These are phyloP conservation scores for Drosophila phalerata DNA, from an alignment of 2,888 invertebrate species.

Conservation along the genomic window DNA sequence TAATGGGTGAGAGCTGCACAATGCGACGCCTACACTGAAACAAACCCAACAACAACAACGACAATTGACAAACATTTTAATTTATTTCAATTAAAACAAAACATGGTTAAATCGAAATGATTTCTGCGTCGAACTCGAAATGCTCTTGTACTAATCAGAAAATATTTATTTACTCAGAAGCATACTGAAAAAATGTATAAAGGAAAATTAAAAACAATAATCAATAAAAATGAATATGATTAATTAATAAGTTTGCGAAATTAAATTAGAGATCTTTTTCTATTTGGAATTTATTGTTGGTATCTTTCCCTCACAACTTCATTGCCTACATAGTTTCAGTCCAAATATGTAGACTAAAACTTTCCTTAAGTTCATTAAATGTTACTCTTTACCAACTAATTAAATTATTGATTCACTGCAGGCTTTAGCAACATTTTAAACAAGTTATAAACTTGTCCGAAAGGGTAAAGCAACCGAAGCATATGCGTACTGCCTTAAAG, in stretches of 20 bases:
- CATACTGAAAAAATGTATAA: neutral
- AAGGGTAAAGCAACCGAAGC: neutral
- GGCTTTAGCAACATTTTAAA: neutral
- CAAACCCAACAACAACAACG: neutral
- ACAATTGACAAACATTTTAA: slow-evolving; percentile 61
- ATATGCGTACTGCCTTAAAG: slow-evolving; percentile 9
- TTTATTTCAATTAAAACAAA: slow-evolving; percentile 56
- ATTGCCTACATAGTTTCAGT: neutral
- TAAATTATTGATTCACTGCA: slow-evolving; percentile 11
- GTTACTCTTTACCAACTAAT: neutral
- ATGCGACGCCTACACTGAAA: slow-evolving; percentile 31
- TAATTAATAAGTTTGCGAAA: neutral
- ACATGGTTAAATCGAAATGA: neutral
- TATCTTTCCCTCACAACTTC: neutral
- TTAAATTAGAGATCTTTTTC: neutral
- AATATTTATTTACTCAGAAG: neutral
- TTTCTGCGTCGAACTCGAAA: neutral
- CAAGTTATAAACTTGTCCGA: slow-evolving; percentile 7
- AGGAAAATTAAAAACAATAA: neutral
- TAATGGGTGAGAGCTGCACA: slow-evolving; percentile 52
- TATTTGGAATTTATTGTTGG: neutral
- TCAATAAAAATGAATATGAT: neutral
- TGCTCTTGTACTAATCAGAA: neutral
- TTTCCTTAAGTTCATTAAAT: neutral
- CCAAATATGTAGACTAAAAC: neutral